A percentile compares a stretch with the other conserved stretches of the same genome.
phyloP scores from a whole-genome alignment of 2,888 invertebrate species.

The Thera britannica region DNA sequence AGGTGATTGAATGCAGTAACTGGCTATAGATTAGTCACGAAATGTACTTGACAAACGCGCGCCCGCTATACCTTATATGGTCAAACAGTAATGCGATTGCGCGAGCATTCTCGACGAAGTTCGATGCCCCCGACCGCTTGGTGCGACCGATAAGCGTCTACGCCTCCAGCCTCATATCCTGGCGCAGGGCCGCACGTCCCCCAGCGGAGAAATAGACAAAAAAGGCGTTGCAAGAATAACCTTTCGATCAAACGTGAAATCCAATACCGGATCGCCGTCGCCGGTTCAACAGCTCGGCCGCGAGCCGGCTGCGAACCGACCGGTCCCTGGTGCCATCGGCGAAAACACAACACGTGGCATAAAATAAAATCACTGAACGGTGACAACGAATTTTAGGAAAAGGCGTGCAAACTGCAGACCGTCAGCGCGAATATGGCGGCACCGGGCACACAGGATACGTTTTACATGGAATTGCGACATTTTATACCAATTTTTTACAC shows the following conservation, averaged over 20 bases:
- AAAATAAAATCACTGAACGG: conserved; percentile 81
- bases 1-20: conserved; percentile 49
- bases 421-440: conserved; percentile 84
- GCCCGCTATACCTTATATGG: conserved; percentile 80
- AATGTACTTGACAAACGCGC: conserved; percentile 65
- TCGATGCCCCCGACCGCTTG: conserved; percentile 72
- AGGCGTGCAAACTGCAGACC: conserved; percentile 79
- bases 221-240: conserved; percentile 79
- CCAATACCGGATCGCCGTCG: conserved; percentile 70
- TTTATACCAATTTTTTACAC: conserved; percentile 51
- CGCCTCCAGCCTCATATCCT: conserved; percentile 31
- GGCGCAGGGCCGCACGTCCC: conserved; percentile 22
- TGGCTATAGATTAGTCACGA: conserved; percentile 67
- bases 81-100: conserved; percentile 78
- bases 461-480: conserved; percentile 65
- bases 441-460: conserved; percentile 72
- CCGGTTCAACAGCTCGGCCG: conserved; percentile 44
- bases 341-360: conserved; percentile 81
- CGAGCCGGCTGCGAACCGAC: conserved; percentile 42
- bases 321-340: conserved; percentile 44
- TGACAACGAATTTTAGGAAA: conserved; percentile 77
- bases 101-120: conserved; percentile 75
- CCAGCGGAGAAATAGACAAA: conserved; percentile 61
- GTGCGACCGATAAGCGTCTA: conserved; percentile 57
- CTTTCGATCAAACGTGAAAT: conserved; percentile 79